Base-by-base conservation (phyloP, 2,888 invertebrate species). In the Carabus problematicus region DNA sequence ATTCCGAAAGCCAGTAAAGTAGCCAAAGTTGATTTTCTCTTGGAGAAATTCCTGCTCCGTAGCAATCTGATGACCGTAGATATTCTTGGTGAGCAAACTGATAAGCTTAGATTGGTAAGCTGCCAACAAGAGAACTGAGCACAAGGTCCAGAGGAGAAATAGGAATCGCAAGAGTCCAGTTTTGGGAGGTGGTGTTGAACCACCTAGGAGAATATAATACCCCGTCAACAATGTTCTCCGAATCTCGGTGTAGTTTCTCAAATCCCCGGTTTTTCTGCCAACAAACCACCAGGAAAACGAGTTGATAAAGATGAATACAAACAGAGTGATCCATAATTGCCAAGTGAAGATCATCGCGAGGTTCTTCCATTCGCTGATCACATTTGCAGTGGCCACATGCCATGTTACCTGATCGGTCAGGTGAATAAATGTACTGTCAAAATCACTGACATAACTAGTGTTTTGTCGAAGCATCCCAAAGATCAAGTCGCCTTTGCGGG, bases 381-480 rank as follows among this genome's bases (percentile, higher is more conserved):
- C 74, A 14, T 79, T 74, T 3, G 88, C 87, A 64, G 82, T 74
- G 12, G 86, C 85, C 0, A 85, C 84, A 59, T 83, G 82, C 86
- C 88, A 88, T 1, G 86, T 84, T 72, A 87, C 85, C 0, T 83
- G 82, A 75, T 87, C 87, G 3, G 82, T 78, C 42, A 87, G 79
- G 75, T 88, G 87, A 2, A 84, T 78, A 8, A 80, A 77, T 45
- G 85, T 85, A 14, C 82, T 81, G 75, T 85, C 86, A 75, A 88
- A 88, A 71, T 84, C 84, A 72, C 84, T 82, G 18, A 84, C 83
- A 0, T 87, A 84, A 70, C 86, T 86, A 59, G 83, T 82, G 74
- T 88, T 88, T 4, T 87, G 85, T 77, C 83, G 86, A 71, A 85
- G 84, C 4, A 86, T 87, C 3, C 88, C 88, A 16, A 87, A 74